Percentiles rank a stretch among this genome's conserved stretches.
Conservation (phyloP, 1,140 invertebrate genomes). For the Bradysia coprophila region DNA sequence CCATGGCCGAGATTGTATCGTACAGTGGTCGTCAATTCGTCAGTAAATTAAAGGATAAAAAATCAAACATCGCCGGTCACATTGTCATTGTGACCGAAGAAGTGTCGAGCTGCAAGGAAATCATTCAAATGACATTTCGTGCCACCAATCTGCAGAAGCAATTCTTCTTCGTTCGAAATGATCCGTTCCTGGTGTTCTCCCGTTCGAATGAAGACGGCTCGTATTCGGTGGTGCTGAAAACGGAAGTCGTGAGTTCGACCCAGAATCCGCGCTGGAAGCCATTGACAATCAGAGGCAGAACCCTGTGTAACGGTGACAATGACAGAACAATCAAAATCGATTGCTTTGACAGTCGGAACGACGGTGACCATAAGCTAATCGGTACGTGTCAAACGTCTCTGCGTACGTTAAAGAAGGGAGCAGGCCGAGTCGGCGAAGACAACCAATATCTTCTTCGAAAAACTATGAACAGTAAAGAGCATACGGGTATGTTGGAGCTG, state of each 20-base stretch:
- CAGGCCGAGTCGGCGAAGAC: background rate
- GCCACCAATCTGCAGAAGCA: background rate
- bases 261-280: background rate
- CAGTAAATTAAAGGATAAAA: background rate
- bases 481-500: background rate
- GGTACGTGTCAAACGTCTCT: background rate
- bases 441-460: too few species aligned
- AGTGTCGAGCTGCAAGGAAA: background rate
- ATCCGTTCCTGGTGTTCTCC: background rate
- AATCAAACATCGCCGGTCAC: background rate
- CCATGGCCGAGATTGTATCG: background rate
- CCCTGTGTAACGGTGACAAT: background rate
- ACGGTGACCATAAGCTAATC: background rate
- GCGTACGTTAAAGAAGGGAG: background rate
- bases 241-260: background rate
- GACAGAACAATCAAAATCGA: background rate
- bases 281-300: background rate
- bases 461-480: background rate
- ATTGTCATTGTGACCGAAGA: background rate
- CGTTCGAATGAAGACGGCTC: background rate
- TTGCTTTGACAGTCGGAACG: background rate
- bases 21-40: background rate
- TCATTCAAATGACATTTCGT: background rate
- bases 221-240: background rate
- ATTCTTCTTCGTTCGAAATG: background rate